A percentile compares a stretch with the other conserved stretches of the same genome.
Evolutionary conservation across 2,113 vertebrate genomes (phyloP).

Genomic region (Cyprinodon variegatus): DNA sequence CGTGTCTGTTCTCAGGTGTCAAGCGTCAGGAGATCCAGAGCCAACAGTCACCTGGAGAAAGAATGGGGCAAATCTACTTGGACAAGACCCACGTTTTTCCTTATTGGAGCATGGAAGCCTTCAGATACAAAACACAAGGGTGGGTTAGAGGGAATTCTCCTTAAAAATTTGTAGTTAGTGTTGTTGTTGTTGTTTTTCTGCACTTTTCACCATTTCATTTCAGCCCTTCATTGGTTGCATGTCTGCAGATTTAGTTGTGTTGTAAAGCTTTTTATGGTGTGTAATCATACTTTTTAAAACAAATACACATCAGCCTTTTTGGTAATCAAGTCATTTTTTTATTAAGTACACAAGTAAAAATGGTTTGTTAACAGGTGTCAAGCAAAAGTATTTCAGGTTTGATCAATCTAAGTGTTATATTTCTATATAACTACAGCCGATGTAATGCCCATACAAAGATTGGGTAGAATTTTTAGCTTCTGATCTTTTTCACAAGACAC

Average conservation of each 20-base stretch:
- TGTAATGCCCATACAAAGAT: no score
- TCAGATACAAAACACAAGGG: constrained; percentile 89
- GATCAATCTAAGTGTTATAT: not conserved
- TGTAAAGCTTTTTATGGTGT: not conserved
- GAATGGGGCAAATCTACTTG: constrained; percentile 89
- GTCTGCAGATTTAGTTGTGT: not conserved
- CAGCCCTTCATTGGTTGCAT: not conserved
- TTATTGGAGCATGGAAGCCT: constrained; percentile 91
- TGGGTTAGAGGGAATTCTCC: constrained; percentile 64
- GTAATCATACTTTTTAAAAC: not conserved
- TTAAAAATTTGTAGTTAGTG: no score
- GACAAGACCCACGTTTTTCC: constrained; percentile 86
- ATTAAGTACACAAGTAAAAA: no score
- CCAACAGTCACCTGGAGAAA: constrained; percentile 93
- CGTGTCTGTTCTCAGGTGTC: constrained; percentile 88
- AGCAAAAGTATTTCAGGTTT: not conserved
- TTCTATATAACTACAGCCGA: not conserved
- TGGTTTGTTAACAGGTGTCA: no score
- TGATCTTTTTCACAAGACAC: not conserved
- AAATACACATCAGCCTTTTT: no score
- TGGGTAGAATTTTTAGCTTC: not conserved
- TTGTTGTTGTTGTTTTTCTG: not conserved
- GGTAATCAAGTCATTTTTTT: no score
- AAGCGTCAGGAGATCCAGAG: constrained; percentile 89
- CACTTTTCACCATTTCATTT: not conserved